phyloP scores from a whole-genome alignment of 2,888 invertebrate species.

The Phortica magna region DNA sequence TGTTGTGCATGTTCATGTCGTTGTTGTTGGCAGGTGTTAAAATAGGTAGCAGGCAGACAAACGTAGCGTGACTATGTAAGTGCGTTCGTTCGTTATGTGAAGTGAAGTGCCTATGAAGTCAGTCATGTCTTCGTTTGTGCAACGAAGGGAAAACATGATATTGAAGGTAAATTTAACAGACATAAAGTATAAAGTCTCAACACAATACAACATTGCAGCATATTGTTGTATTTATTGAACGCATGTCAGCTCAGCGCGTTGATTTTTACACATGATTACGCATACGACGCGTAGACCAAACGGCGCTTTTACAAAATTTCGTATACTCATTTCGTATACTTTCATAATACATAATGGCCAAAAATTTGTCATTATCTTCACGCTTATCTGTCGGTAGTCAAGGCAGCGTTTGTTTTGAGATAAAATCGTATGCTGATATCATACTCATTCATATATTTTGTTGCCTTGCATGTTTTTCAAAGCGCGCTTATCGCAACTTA shows the following conservation, averaged over 20 bases:
- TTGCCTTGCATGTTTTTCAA: not conserved
- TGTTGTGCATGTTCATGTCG: not conserved
- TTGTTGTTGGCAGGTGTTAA: not conserved
- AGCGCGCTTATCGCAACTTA: slow-evolving; percentile 2
- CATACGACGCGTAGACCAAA: slow-evolving; percentile 47
- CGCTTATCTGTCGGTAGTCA: too few species aligned
- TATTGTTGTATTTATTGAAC: too few species aligned
- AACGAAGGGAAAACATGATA: slow-evolving; percentile 7
- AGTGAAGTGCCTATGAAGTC: slow-evolving; percentile 5
- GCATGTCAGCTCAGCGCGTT: slow-evolving; percentile 35
- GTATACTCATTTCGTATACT: too few species aligned
- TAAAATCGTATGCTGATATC: too few species aligned
- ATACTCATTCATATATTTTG: not conserved
- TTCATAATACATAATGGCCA: too few species aligned
- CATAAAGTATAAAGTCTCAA: too few species aligned
- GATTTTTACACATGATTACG: slow-evolving; percentile 40
- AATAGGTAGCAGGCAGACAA: not conserved
- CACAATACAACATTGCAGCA: too few species aligned
- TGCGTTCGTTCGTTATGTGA: not conserved
- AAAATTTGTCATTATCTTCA: too few species aligned
- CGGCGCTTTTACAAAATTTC: not conserved
- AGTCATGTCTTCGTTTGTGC: slow-evolving; percentile 1
- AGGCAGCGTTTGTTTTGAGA: too few species aligned
- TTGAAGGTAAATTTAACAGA: slow-evolving; percentile 31
- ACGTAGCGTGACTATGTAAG: too few species aligned